These are phyloP conservation scores for Phortica magna DNA, from an alignment of 2,888 invertebrate genomes.

Conservation along the genomic window DNA sequence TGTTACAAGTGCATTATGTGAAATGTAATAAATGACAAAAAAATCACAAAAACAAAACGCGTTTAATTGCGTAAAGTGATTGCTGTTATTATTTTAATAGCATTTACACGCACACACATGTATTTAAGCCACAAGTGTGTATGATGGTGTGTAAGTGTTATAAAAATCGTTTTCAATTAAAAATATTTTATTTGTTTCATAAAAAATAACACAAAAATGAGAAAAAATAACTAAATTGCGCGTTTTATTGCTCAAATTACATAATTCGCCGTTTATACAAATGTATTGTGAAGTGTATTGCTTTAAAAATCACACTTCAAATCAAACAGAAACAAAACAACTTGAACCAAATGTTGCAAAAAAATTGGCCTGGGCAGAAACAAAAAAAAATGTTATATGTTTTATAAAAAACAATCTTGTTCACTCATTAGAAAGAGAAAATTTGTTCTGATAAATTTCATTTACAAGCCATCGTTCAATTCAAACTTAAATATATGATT, in stretches of 20 bases:
- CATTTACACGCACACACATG: background rate
- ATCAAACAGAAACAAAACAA: background rate
- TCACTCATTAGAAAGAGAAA: too few species aligned
- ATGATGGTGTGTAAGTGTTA: background rate
- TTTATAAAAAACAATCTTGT: too few species aligned
- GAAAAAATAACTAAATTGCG: background rate
- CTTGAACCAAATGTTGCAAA: background rate
- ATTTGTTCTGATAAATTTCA: too few species aligned
- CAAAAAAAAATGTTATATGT: too few species aligned
- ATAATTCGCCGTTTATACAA: background rate
- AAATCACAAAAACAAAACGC: background rate
- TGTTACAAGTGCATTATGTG: background rate
- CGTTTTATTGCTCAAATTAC: background rate
- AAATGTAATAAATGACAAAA: slow-evolving; percentile 12
- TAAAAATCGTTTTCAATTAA: slow-evolving; percentile 12
- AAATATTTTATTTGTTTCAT: background rate
- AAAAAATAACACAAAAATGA: background rate
- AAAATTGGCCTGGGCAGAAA: background rate
- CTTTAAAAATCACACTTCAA: background rate
- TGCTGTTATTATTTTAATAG: slow-evolving; percentile 23
- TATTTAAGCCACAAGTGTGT: background rate
- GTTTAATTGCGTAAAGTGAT: slow-evolving; percentile 32
- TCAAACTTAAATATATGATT: too few species aligned
- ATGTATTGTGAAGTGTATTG: background rate
- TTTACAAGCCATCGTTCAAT: too few species aligned